Base-by-base conservation (phyloP, 2,888 invertebrate genomes). In the Dorcus parallelipipedus region DNA sequence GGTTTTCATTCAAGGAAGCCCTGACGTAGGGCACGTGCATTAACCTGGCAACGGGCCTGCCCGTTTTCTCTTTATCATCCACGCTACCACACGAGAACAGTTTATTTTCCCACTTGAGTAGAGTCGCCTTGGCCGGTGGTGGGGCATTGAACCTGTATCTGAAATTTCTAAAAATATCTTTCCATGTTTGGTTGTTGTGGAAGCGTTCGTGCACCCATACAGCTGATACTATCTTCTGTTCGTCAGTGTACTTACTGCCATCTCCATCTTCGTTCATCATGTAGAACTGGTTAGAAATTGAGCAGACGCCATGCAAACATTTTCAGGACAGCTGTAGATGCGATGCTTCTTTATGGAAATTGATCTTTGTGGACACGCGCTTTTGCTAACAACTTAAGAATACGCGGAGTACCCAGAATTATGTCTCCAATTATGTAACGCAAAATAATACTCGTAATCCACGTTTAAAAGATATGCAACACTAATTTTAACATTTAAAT, bases 191-290 rank as follows among this genome's bases (percentile, higher is more conserved):
- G 54, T 70, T 74, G 9, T 79, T 78, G 56, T 72, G 71, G 49
- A 75, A 73, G 49, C 79, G 74, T 67, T 81, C 81, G 58, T 81
- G 81, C 26, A 81, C 79, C 81, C 81, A 81, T 20, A 80, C 81
- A 1, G 80, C 81, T 0, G 81, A 75, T 26, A 81, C 76, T 10
- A 81, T 70, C 61, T 80, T 74, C 68, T 80, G 78, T 61, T 81
- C 81, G 49, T 79, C 74, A 2, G 76, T 78, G 54, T 73, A 75
- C 59, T 65, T 68, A 57, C 54, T 59, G 43, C 58, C 60, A 50
- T 62, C 58, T 53, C 63, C 62, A 33, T 42, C 56, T 54, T 62
- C 63, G 38, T 65, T 64, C 9, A 43, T 54, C 65, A 65, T 65
- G 26, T 33, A 55, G 42, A 41, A 51, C 49, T 49, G 58, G 61